phyloP scores from a whole-genome alignment of 2,888 invertebrate genomes.

The Tachina fera region DNA sequence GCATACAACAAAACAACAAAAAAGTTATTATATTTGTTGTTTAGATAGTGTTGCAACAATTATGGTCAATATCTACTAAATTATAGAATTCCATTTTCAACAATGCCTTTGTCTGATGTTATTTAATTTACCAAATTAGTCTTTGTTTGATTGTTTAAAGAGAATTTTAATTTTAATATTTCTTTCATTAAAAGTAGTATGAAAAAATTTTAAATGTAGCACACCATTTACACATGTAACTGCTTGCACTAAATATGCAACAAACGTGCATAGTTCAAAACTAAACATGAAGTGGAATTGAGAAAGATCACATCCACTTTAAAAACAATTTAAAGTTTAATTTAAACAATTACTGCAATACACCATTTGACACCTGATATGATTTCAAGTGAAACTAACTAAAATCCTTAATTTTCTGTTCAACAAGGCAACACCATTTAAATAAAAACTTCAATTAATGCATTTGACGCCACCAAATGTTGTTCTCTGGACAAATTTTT shows the following conservation, averaged over 20 bases:
- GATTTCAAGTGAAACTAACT: slow-evolving; percentile 33
- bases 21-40: not conserved
- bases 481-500: not conserved
- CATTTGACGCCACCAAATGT: not conserved
- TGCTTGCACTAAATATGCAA: slow-evolving; percentile 24
- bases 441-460: slow-evolving; percentile 38
- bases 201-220: not conserved
- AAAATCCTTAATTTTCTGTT: slow-evolving; percentile 33
- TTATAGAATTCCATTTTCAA: too few species aligned
- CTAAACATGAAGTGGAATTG: slow-evolving; percentile 9
- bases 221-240: not conserved
- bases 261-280: slow-evolving; percentile 1
- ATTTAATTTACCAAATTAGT: too few species aligned
- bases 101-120: too few species aligned
- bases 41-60: not conserved
- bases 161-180: not conserved
- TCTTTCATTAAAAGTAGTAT: not conserved
- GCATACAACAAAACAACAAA: not conserved
- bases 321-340: slow-evolving; percentile 64
- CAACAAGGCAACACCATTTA: slow-evolving; percentile 46
- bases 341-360: slow-evolving; percentile 63
- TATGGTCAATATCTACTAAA: not conserved
- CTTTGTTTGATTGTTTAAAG: too few species aligned
- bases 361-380: slow-evolving; percentile 68
- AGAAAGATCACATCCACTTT: slow-evolving; percentile 52